These are phyloP conservation scores for Poeciliopsis paucimaculata DNA, from an alignment of 2,797 vertebrate genomes.

Conservation along the genomic window DNA sequence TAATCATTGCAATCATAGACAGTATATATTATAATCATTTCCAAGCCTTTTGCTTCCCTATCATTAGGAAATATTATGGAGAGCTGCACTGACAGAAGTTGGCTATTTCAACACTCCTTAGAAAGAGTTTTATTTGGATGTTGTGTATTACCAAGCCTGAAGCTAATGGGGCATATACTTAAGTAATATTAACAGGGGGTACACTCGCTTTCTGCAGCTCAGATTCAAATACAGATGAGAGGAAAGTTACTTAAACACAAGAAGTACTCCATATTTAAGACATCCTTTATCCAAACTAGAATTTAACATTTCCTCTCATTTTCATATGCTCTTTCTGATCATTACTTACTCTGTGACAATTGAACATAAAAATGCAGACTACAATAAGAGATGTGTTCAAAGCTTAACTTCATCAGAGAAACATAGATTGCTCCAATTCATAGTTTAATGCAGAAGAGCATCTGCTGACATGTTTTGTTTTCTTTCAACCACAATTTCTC, in stretches of 20 bases:
- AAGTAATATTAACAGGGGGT: constrained; percentile 45
- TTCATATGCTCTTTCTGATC: not conserved
- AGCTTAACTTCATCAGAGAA: not conserved
- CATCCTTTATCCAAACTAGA: not conserved
- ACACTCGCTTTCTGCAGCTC: constrained; percentile 12
- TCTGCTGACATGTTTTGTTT: not conserved
- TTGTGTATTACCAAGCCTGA: constrained; percentile 43
- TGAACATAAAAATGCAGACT: not conserved
- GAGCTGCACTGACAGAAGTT: constrained; percentile 32
- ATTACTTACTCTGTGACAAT: constrained; percentile 2
- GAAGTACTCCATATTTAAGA: constrained; percentile 15
- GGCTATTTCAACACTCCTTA: constrained; percentile 37
- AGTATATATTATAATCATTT: constrained; percentile 21
- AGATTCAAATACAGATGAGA: constrained; percentile 8
- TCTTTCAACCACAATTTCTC: not conserved
- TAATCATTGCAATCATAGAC: constrained; percentile 51
- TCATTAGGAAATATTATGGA: constrained; percentile 54
- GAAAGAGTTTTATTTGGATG: constrained; percentile 39
- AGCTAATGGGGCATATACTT: constrained; percentile 45
- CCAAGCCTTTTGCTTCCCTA: constrained; percentile 26
- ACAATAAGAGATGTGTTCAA: not conserved
- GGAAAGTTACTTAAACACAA: not conserved
- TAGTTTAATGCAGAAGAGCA: not conserved
- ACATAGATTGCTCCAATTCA: not conserved
- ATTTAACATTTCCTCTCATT: constrained; percentile 7